Percentiles rank a stretch among this genome's conserved stretches.
phyloP scores from a whole-genome alignment of 23 tunicate genomes.

The Aplidium turbinatum region DNA sequence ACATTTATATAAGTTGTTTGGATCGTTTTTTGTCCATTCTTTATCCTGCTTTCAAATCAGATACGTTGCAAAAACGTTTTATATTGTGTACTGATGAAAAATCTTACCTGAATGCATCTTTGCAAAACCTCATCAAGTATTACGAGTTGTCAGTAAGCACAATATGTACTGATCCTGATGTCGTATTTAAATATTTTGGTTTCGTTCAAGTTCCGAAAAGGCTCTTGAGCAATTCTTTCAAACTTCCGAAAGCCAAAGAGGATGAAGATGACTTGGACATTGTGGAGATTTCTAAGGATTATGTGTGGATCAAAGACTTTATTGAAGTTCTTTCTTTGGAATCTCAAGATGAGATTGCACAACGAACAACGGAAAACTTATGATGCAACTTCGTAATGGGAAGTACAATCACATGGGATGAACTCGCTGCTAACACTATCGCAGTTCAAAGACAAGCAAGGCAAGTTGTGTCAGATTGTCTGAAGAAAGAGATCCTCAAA shows the following conservation, averaged over 20 bases:
- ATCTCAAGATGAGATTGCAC: neutral
- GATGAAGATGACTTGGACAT: neutral
- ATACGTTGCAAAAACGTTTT: neutral
- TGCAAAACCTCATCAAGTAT: neutral
- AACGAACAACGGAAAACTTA: neutral
- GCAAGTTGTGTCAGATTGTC: neutral
- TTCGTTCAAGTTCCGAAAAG: neutral
- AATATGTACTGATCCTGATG: neutral
- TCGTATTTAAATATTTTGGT: neutral
- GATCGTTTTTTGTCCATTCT: slow-evolving; percentile 2
- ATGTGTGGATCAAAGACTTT: slow-evolving; percentile 19
- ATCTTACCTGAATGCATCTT: neutral
- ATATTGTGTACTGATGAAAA: neutral
- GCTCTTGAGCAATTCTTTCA: neutral
- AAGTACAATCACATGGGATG: slow-evolving; percentile 43
- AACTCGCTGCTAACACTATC: slow-evolving; percentile 18
- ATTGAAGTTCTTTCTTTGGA: slow-evolving; percentile 18
- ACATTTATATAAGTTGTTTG: slow-evolving; percentile 1
- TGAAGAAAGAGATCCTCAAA: neutral
- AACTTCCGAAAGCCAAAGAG: neutral
- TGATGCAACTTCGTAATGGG: slow-evolving; percentile 44
- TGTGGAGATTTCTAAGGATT: neutral
- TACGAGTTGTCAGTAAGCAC: neutral
- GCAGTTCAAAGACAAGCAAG: slow-evolving; percentile 30
- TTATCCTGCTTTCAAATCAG: neutral